These are phyloP conservation scores for Lethrus apterus DNA, from an alignment of 1,140 invertebrate species.

Conservation along the genomic window DNA sequence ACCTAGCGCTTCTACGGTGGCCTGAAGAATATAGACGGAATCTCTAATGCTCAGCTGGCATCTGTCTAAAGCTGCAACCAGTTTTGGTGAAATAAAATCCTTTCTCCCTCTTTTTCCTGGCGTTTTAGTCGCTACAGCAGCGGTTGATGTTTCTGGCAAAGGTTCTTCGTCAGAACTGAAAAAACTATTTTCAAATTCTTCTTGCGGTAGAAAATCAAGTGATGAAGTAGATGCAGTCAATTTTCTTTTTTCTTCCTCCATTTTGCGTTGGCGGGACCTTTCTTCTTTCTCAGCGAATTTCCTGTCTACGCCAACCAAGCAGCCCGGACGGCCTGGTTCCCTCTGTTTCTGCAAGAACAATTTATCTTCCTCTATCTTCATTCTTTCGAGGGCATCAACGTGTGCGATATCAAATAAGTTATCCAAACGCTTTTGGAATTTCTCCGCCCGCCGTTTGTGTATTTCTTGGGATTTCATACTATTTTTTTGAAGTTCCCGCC, in stretches of 20 bases:
- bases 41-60: slow-evolving; percentile 18
- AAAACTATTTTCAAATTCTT: slow-evolving; percentile 1
- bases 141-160: no score
- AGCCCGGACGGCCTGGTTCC: slow-evolving; percentile 21
- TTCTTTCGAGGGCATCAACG: slow-evolving; percentile 23
- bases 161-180: not conserved
- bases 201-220: not conserved
- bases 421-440: slow-evolving; percentile 22
- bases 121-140: not conserved
- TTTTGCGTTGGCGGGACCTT: slow-evolving; percentile 13
- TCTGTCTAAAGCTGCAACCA: slow-evolving; percentile 20
- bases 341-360: slow-evolving; percentile 30
- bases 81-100: slow-evolving; percentile 18
- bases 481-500: slow-evolving; percentile 31
- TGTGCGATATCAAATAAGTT: slow-evolving; percentile 29
- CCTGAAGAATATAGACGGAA: no score
- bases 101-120: slow-evolving; percentile 16
- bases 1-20: no score
- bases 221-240: slow-evolving; percentile 1
- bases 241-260: slow-evolving; percentile 17
- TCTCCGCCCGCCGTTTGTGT: slow-evolving; percentile 21
- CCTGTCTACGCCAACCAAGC: slow-evolving; percentile 28
- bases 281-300: slow-evolving; percentile 28
- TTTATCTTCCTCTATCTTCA: slow-evolving; percentile 30
- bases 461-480: slow-evolving; percentile 23